Conservation (phyloP, 2,888 invertebrate genomes). For the Flexamia atlantica region DNA sequence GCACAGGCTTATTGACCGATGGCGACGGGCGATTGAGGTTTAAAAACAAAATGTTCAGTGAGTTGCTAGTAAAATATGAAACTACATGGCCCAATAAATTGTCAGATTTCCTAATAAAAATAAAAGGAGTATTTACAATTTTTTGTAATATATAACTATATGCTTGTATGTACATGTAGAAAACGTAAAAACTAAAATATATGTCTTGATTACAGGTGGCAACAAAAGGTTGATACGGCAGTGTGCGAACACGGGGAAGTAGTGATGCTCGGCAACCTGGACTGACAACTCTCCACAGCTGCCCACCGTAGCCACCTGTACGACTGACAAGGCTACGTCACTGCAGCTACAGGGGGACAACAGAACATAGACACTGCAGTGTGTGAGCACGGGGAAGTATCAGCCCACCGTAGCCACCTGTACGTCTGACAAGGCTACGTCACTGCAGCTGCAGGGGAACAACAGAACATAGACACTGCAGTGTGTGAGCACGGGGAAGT, state of each 20-base stretch:
- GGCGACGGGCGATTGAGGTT: no score
- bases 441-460: not conserved
- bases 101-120: no score
- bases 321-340: slow-evolving; percentile 19
- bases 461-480: no score
- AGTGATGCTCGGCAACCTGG: slow-evolving; percentile 62
- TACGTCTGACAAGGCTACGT: slow-evolving; percentile 7
- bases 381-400: slow-evolving; percentile 64
- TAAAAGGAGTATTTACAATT: no score
- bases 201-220: slow-evolving; percentile 58
- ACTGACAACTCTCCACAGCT: not conserved
- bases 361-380: slow-evolving; percentile 66
- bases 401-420: slow-evolving; percentile 48
- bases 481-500: no score
- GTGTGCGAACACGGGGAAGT: slow-evolving; percentile 66
- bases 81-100: no score
- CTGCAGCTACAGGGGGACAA: slow-evolving; percentile 19
- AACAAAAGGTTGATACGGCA: slow-evolving; percentile 66
- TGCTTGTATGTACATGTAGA: no score
- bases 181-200: no score
- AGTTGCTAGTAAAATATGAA: no score
- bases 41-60: no score
- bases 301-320: slow-evolving; percentile 17
- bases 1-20: no score
- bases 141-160: no score